Evolutionary conservation across 2,888 invertebrate species (phyloP), one percentile per base, ranked within the genome.

Genomic region (Macropis europaea): DNA sequence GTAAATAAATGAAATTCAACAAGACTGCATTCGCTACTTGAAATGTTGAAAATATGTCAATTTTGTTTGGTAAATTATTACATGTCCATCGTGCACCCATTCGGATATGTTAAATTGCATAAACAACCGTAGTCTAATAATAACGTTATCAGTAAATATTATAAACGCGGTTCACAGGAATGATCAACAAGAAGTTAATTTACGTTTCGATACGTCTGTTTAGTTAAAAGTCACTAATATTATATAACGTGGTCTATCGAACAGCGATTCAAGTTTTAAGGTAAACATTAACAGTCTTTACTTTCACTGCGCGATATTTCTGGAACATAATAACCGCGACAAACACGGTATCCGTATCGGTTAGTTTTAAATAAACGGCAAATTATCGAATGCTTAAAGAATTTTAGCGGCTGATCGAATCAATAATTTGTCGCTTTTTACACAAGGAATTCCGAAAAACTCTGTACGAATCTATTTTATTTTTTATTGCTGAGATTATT

Each of bases 231-330:
- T 34, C 26, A 24, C 36, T n/a, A 15, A 22, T 2, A 13, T 66
- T 61, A 30, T 24, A 30, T 19, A 66, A 66, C 9, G 11, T 7
- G 7, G 1, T 17, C 36, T 50, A 45, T 57, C 36, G 13, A 24
- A 50, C 28, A 28, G 52, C 52, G 45, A 38, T 56, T 48, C 7
- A 13, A 66, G 30, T 50, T 57, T 69, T 50, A 43, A 34, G 28
- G 22, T 50, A 59, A 66, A 36, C 22, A 19, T 9, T 26, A 53
- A 63, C 43, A 56, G 30, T 28, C 42, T 28, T 32, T 38, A 57
- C 50, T 68, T 69, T 69, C 43, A 57, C 56, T 9, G 11, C 38
- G 32, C 50, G 17, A 67, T 26, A 19, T 42, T 56, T 50, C 30
- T 19, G 22, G 42, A 7, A 43, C 11, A 3, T 6, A 24, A 52